phyloP scores from a whole-genome alignment of 2,797 vertebrate genomes.

The Spheniscus humboldti region DNA sequence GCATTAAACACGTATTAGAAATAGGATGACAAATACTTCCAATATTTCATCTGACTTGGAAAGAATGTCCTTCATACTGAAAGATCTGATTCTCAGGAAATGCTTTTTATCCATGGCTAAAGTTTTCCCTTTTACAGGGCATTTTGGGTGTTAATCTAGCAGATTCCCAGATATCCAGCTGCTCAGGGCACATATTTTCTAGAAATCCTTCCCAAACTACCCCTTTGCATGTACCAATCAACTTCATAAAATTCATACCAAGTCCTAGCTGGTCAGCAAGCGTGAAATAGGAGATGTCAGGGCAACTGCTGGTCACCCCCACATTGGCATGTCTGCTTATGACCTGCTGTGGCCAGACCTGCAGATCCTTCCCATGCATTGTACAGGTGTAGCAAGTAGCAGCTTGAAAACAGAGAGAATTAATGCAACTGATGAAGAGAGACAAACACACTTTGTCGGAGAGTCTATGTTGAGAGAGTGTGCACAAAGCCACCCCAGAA shows the following conservation, averaged over 20 bases:
- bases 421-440: accelerated
- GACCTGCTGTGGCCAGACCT: too few relatives aligned
- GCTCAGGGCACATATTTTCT: not conserved
- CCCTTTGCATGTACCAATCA: not conserved
- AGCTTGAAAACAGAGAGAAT: not conserved
- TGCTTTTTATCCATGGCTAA: not conserved
- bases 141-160: not conserved
- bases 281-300: not conserved
- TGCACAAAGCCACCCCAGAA: not conserved
- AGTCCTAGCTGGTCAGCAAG: not conserved
- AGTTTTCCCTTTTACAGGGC: not conserved
- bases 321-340: accelerated
- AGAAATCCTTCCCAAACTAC: not conserved
- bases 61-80: not conserved
- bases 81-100: not conserved
- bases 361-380: accelerated
- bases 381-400: accelerated
- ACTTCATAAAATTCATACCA: not conserved
- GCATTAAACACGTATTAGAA: not conserved
- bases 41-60: not conserved
- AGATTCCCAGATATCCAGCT: not conserved
- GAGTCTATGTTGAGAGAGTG: not conserved
- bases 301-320: not conserved
- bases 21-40: not conserved
- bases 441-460: not conserved